These are phyloP conservation scores for Phycodurus eques DNA, from an alignment of 2,113 vertebrate species.

Conservation along the genomic window DNA sequence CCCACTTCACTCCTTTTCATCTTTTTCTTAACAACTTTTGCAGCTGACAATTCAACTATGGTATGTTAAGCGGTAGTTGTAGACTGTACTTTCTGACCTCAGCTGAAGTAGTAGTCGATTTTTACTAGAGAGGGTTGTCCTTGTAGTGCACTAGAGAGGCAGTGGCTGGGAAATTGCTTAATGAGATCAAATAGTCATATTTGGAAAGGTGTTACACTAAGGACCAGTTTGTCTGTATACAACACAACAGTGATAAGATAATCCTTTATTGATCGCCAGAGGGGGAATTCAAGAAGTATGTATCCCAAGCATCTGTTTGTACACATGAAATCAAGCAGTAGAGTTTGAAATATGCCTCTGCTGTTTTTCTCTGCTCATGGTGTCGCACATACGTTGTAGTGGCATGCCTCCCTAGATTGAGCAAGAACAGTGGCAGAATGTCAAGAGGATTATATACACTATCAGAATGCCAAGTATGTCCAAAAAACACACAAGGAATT, in stretches of 20 bases:
- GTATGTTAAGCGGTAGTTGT: slow-evolving; percentile 29
- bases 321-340: background rate
- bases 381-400: no score
- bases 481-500: no score
- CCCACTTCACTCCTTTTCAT: slow-evolving; percentile 34
- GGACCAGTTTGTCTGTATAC: background rate
- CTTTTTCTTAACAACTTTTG: slow-evolving; percentile 14
- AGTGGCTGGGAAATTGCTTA: background rate
- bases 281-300: no score
- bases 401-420: no score
- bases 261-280: no score
- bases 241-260: no score
- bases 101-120: slow-evolving; percentile 16
- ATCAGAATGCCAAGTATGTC: no score
- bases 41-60: slow-evolving; percentile 29
- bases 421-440: no score
- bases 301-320: background rate
- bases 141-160: slow-evolving; percentile 5
- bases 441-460: no score
- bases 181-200: slow-evolving; percentile 5
- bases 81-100: slow-evolving; percentile 29
- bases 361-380: no score
- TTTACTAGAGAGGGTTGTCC: slow-evolving; percentile 17
- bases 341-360: background rate
- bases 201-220: background rate